Conservation (phyloP, 2,797 vertebrate species). For the Pangasius djambal region DNA sequence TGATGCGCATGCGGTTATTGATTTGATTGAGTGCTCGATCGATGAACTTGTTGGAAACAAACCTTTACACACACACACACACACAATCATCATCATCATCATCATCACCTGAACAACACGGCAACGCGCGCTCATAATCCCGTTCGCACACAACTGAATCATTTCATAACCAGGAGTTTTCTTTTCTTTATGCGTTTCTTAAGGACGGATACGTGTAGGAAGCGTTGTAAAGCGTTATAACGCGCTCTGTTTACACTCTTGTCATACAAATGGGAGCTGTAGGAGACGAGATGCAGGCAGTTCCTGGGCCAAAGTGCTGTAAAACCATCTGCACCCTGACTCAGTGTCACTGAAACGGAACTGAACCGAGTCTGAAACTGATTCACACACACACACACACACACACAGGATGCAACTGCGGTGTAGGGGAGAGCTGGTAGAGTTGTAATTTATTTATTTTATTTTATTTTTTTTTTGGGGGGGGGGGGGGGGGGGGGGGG, state of each 20-base stretch:
- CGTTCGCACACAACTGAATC: neutral
- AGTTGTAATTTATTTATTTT: no score
- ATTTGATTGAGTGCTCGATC: neutral
- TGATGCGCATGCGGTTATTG: neutral
- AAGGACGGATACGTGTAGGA: neutral
- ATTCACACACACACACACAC: neutral
- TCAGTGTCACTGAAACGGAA: neutral
- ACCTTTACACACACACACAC: no score
- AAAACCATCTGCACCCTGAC: neutral
- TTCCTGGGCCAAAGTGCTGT: neutral
- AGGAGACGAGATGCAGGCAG: neutral
- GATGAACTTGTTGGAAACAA: constrained; percentile 6
- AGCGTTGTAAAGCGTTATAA: constrained; percentile 2
- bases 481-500: no score
- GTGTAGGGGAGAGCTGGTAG: neutral
- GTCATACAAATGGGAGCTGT: neutral
- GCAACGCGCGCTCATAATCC: neutral
- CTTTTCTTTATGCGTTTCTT: no score
- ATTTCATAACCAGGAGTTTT: neutral
- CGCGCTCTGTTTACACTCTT: neutral
- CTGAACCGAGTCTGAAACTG: neutral
- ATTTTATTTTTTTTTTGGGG: no score
- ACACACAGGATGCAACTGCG: neutral
- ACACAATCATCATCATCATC: neutral
- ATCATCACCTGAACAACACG: neutral